Conservation (phyloP, 2,888 invertebrate species). For the Petrolisthes manimaculis region DNA sequence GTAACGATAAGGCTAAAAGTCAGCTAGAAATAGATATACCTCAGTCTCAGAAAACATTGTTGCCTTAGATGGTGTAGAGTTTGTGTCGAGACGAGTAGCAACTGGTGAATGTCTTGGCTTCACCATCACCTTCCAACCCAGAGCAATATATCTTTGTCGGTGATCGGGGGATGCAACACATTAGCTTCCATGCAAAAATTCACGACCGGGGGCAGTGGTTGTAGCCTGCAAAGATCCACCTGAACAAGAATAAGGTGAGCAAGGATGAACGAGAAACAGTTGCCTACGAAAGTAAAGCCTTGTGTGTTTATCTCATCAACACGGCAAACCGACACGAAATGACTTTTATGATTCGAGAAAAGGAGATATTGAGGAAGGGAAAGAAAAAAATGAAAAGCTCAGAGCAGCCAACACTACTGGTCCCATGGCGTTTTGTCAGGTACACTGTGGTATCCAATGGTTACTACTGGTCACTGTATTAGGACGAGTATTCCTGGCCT, state of each 20-base stretch:
- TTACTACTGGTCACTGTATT: slow-evolving; percentile 8
- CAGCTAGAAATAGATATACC: background rate
- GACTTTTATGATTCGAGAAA: background rate
- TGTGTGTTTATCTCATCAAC: slow-evolving; percentile 7
- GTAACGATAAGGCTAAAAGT: background rate
- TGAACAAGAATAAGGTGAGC: background rate
- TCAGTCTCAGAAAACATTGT: background rate
- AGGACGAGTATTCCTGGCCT: background rate
- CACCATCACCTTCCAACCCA: background rate
- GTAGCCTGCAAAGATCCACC: too few relatives aligned
- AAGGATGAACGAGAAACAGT: background rate
- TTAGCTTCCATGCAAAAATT: background rate
- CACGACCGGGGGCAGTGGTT: background rate
- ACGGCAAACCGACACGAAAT: background rate
- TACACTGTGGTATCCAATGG: background rate
- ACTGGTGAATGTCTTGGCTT: background rate
- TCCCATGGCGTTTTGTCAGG: slow-evolving; percentile 16
- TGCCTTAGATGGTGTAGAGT: background rate
- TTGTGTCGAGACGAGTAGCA: background rate
- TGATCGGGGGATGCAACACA: background rate
- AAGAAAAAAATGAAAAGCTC: background rate
- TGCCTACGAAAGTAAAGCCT: background rate
- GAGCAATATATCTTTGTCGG: background rate
- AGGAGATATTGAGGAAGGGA: background rate
- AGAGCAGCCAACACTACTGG: background rate